Evolutionary conservation across 2,113 vertebrate genomes (phyloP).

Genomic region (Taxidea taxus): DNA sequence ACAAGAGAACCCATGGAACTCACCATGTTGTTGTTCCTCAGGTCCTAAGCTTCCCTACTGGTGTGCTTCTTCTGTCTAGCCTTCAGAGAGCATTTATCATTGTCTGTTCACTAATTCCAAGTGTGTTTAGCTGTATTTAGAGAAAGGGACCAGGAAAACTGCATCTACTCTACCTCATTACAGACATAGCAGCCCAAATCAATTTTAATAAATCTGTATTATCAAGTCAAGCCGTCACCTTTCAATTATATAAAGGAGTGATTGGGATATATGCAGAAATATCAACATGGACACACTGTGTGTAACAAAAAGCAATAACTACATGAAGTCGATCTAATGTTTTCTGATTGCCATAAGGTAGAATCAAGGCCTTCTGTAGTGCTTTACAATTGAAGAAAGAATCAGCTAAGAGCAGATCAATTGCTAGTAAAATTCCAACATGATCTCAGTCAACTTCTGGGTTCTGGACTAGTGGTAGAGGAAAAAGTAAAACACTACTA

Average conservation of each 20-base stretch:
- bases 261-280: neutral
- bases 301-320: conserved; percentile 12
- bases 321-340: neutral
- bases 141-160: neutral
- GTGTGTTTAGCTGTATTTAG: neutral
- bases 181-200: neutral
- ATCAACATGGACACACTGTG: neutral
- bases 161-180: neutral
- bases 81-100: neutral
- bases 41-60: neutral
- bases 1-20: neutral
- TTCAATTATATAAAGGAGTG: neutral
- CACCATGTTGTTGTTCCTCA: neutral
- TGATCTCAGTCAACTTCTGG: neutral
- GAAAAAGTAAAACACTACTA: neutral
- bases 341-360: neutral
- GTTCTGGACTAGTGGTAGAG: neutral
- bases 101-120: neutral
- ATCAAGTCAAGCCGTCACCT: neutral
- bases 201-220: conserved; percentile 11
- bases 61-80: neutral
- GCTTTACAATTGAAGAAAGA: neutral
- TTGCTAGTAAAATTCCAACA: conserved; percentile 7
- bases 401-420: neutral
- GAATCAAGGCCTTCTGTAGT: neutral